These are phyloP conservation scores for Serripes groenlandicus DNA, from an alignment of 2,888 invertebrate genomes.

Conservation along the genomic window DNA sequence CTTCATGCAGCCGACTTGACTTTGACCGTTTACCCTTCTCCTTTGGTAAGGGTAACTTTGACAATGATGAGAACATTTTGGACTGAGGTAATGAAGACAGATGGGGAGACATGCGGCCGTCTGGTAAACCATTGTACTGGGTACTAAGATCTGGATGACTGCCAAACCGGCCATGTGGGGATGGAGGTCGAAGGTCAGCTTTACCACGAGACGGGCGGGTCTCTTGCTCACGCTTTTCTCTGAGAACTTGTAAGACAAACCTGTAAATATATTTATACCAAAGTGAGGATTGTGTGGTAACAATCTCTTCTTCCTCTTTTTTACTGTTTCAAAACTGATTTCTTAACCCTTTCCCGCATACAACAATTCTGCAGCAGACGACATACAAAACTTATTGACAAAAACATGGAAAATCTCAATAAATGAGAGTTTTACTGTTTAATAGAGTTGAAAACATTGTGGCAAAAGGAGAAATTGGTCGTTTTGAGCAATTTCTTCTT, in stretches of 20 bases:
- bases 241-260: constrained; percentile 71
- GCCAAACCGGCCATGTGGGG: constrained; percentile 64
- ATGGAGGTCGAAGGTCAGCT: constrained; percentile 42
- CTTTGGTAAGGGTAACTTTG: constrained; percentile 67
- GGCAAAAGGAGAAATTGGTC: too few relatives aligned
- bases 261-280: constrained; percentile 66
- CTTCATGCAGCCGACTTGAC: constrained; percentile 58
- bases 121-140: constrained; percentile 47
- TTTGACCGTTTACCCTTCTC: constrained; percentile 53
- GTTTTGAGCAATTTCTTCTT: too few relatives aligned
- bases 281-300: neutral
- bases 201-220: constrained; percentile 33
- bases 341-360: too few relatives aligned
- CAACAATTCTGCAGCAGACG: too few relatives aligned
- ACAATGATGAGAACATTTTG: constrained; percentile 71
- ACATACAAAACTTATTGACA: too few relatives aligned
- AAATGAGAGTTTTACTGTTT: too few relatives aligned
- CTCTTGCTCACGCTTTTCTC: constrained; percentile 69
- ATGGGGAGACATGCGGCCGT: constrained; percentile 60
- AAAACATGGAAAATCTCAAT: too few relatives aligned
- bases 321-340: too few relatives aligned
- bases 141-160: constrained; percentile 78
- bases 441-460: too few relatives aligned
- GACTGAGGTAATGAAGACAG: constrained; percentile 66
- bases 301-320: neutral